A percentile compares a stretch with the other conserved stretches of the same genome.
phyloP scores from a whole-genome alignment of 1,140 invertebrate species.

The Drosophila repletoides region DNA sequence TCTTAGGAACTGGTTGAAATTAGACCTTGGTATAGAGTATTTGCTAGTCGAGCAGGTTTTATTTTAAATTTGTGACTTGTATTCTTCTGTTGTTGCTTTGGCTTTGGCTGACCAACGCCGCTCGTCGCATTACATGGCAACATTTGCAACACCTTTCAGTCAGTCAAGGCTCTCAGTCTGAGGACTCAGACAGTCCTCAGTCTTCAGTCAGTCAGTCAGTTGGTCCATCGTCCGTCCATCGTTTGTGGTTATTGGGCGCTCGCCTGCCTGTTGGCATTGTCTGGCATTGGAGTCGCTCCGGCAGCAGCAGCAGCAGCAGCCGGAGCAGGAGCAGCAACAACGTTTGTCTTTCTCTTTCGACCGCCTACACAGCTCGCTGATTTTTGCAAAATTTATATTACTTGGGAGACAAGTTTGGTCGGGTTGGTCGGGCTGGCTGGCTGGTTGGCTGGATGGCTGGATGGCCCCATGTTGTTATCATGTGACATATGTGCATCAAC shows the following conservation, averaged over 20 bases:
- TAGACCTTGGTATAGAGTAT: too few relatives aligned
- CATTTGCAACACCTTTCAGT: conserved; percentile 79
- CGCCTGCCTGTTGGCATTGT: conserved; percentile 34
- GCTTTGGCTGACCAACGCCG: conserved; percentile 18
- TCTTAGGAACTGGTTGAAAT: too few relatives aligned
- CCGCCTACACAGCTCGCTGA: conserved; percentile 73
- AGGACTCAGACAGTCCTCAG: too few relatives aligned
- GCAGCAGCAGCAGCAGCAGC: too few relatives aligned
- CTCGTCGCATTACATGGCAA: conserved; percentile 66
- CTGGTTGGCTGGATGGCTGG: too few relatives aligned
- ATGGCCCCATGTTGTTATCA: conserved; percentile 73
- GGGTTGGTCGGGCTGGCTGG: conserved; percentile 21
- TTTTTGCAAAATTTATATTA: conserved; percentile 78
- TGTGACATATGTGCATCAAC: conserved; percentile 81
- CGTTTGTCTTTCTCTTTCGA: conserved; percentile 34
- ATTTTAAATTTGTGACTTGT: too few relatives aligned
- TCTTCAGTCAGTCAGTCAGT: conserved; percentile 48
- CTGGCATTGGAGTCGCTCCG: too few relatives aligned
- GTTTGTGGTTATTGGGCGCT: conserved; percentile 29
- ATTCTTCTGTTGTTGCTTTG: conserved; percentile 26
- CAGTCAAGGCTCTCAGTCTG: conserved; percentile 46
- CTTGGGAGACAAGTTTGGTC: conserved; percentile 25
- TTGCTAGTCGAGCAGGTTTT: too few relatives aligned
- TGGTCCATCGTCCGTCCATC: too few relatives aligned
- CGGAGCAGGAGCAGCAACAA: too few relatives aligned